Evolutionary conservation across 2,113 vertebrate species (phyloP).

Genomic region (Cnemophilus loriae): DNA sequence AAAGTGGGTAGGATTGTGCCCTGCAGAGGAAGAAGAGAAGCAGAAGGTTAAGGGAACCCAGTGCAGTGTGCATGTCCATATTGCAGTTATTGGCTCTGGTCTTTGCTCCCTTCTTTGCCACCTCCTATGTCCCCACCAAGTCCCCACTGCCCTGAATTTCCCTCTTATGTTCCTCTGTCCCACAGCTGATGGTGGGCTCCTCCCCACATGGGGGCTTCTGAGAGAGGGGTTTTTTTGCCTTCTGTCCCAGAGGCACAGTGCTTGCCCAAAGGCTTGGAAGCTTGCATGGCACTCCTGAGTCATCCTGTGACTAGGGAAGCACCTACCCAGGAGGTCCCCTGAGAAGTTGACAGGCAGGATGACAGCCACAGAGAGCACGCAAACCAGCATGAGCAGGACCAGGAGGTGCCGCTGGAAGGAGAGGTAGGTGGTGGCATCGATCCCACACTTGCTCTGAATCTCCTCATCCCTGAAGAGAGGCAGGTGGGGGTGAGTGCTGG

Average conservation of each 20-base stretch:
- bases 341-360: conserved; percentile 94
- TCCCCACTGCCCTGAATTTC: neutral
- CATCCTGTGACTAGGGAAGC: neutral
- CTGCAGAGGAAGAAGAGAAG: conserved; percentile 68
- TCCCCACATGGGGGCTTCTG: neutral
- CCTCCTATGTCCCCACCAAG: neutral
- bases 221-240: neutral
- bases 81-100: neutral
- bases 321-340: conserved; percentile 87
- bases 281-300: neutral
- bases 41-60: neutral
- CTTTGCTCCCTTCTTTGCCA: neutral
- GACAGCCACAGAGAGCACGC: conserved; percentile 87
- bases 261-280: neutral
- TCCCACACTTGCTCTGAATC: conserved; percentile 91
- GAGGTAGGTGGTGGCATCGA: conserved; percentile 92
- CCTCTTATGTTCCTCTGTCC: neutral
- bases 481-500: neutral
- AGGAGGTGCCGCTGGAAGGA: conserved; percentile 95
- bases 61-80: fast-evolving
- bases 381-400: conserved; percentile 83
- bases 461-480: conserved; percentile 83
- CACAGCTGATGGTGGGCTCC: neutral
- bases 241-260: neutral
- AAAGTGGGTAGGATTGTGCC: conserved; percentile 86